These are phyloP conservation scores for Drosophila yooni DNA, from an alignment of 2,888 invertebrate genomes.

Conservation along the genomic window DNA sequence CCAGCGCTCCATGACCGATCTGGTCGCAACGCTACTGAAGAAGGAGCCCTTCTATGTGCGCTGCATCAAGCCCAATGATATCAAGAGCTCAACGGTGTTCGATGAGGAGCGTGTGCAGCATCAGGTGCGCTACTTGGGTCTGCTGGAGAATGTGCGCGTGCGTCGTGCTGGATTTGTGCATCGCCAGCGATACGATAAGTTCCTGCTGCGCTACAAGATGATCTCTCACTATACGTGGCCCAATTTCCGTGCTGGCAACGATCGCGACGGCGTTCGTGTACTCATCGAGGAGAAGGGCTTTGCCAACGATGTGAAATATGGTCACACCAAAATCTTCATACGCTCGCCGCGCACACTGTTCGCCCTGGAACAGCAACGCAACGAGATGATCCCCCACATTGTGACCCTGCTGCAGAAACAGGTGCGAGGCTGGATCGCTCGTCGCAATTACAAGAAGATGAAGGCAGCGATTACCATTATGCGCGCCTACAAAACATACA, in stretches of 20 bases:
- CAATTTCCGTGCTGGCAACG: conserved; percentile 92
- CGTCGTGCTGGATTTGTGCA: conserved; percentile 98
- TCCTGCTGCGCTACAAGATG: conserved; percentile 98
- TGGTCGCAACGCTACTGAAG: conserved; percentile 94
- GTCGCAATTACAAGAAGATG: conserved; percentile 93
- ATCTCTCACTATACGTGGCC: conserved; percentile 98
- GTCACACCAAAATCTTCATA: conserved; percentile 98
- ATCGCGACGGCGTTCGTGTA: conserved; percentile 93
- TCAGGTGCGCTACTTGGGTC: conserved; percentile 90
- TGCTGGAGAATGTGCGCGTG: conserved; percentile 97
- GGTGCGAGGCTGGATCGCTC: conserved; percentile 93
- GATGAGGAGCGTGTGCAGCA: conserved; percentile 90
- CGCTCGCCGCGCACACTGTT: conserved; percentile 96
- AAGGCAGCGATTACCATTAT: conserved; percentile 93
- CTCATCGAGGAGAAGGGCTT: conserved; percentile 93
- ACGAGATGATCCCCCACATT: conserved; percentile 95
- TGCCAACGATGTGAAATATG: conserved; percentile 94
- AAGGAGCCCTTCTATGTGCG: conserved; percentile 99
- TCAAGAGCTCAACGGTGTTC: conserved; percentile 94
- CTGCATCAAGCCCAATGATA: conserved; percentile 98
- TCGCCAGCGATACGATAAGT: conserved; percentile 96
- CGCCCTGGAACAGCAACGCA: conserved; percentile 93
- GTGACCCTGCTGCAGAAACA: conserved; percentile 97
- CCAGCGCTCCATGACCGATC: conserved; percentile 96
- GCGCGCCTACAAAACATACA: conserved; percentile 91